Evolutionary conservation across 2,113 vertebrate genomes (phyloP).

Genomic region (Halcyon senegalensis): DNA sequence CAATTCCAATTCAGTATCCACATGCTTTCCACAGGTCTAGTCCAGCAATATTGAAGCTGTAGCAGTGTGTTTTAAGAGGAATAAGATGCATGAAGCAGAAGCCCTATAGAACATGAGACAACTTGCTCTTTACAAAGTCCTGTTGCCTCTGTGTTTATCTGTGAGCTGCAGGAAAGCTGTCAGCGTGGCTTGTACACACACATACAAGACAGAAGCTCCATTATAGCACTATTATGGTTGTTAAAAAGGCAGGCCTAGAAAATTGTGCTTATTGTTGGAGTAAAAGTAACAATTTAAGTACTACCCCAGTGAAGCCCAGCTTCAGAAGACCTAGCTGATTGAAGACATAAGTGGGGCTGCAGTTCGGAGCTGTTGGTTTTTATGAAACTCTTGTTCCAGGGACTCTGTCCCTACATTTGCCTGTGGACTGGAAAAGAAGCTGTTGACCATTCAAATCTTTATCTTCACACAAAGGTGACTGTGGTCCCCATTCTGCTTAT

Average conservation of each 20-base stretch:
- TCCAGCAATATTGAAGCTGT: background rate
- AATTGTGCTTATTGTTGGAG: background rate
- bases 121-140: background rate
- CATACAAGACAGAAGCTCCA: background rate
- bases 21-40: background rate
- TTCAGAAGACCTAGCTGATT: background rate
- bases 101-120: background rate
- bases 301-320: background rate
- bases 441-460: background rate
- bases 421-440: background rate
- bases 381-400: background rate
- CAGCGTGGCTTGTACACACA: background rate
- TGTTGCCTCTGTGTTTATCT: background rate
- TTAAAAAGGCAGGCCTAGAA: background rate
- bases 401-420: background rate
- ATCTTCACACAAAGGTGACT: background rate
- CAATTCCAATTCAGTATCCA: background rate
- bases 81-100: background rate
- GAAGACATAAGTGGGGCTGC: background rate
- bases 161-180: background rate
- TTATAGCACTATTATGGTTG: rapidly evolving
- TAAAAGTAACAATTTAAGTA: background rate
- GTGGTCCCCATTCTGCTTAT: background rate
- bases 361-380: background rate
- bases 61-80: background rate